Evolutionary conservation across 35 echinoderm and acorn worm species (phyloP).

Genomic region (Chiridota heheva): DNA sequence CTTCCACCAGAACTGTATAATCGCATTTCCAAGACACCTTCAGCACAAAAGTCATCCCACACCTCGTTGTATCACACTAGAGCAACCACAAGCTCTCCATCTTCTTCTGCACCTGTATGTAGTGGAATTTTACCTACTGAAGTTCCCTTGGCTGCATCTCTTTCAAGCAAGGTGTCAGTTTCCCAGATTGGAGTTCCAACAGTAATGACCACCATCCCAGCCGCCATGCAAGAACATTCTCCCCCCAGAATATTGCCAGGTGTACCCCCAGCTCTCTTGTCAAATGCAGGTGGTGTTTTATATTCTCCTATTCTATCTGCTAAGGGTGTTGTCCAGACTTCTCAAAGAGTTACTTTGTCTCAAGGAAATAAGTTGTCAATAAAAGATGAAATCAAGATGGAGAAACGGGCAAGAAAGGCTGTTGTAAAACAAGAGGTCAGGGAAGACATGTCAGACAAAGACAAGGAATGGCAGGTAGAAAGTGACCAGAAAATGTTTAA

Average conservation of each 20-base stretch:
- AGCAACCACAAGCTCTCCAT: background rate
- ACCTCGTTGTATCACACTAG: slow-evolving; percentile 13
- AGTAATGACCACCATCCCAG: slow-evolving; percentile 24
- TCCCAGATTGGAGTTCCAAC: slow-evolving; percentile 21
- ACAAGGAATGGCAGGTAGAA: slow-evolving; percentile 14
- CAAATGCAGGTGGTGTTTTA: slow-evolving; percentile 69
- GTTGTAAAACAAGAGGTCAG: background rate
- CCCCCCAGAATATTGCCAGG: slow-evolving; percentile 46
- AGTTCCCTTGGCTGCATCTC: background rate
- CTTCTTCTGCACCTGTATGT: slow-evolving; percentile 5
- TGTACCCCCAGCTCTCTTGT: slow-evolving; percentile 72
- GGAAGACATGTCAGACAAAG: slow-evolving; percentile 1
- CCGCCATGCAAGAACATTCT: too few species aligned
- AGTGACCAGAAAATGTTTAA: background rate
- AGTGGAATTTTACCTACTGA: background rate
- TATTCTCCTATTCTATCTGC: slow-evolving; percentile 79
- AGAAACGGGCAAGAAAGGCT: background rate
- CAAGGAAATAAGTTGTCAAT: background rate
- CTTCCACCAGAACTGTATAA: slow-evolving; percentile 35
- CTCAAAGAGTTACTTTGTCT: background rate
- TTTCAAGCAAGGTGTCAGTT: slow-evolving; percentile 44
- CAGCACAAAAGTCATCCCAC: slow-evolving; percentile 21
- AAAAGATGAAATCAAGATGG: background rate
- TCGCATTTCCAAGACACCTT: slow-evolving; percentile 33
- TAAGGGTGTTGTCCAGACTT: slow-evolving; percentile 54